phyloP scores from a whole-genome alignment of 2,113 vertebrate species.

The Pluvialis apricaria region DNA sequence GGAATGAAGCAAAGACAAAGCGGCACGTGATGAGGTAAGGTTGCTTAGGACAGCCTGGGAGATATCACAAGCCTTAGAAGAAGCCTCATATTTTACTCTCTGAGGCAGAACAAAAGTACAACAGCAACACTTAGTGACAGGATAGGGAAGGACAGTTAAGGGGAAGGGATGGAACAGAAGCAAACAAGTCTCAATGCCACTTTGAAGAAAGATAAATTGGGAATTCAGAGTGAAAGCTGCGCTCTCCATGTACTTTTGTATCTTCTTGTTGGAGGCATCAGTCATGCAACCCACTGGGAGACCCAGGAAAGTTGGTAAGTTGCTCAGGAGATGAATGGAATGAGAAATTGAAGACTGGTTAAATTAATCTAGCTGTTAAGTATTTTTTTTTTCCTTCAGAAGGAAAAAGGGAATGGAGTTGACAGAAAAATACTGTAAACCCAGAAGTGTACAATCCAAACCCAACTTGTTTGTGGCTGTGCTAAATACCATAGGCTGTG shows the following conservation, averaged over 20 bases:
- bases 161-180: neutral
- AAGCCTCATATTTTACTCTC: neutral
- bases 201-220: neutral
- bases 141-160: conserved; percentile 8
- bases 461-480: neutral
- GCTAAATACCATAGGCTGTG: rapidly evolving
- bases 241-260: neutral
- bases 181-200: neutral
- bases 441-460: neutral
- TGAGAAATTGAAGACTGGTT: neutral
- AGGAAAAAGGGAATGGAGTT: neutral
- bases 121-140: conserved; percentile 56
- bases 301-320: neutral
- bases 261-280: neutral
- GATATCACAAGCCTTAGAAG: neutral
- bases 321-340: neutral
- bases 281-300: neutral
- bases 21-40: neutral
- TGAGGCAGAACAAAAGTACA: conserved; percentile 1
- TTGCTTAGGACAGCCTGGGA: neutral
- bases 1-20: neutral
- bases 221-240: neutral
- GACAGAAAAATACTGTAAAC: neutral
- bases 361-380: neutral
- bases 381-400: neutral